Evolutionary conservation across 1,140 invertebrate genomes (phyloP), one percentile per base, ranked within the genome.

Genomic region (Phthorimaea operculella): DNA sequence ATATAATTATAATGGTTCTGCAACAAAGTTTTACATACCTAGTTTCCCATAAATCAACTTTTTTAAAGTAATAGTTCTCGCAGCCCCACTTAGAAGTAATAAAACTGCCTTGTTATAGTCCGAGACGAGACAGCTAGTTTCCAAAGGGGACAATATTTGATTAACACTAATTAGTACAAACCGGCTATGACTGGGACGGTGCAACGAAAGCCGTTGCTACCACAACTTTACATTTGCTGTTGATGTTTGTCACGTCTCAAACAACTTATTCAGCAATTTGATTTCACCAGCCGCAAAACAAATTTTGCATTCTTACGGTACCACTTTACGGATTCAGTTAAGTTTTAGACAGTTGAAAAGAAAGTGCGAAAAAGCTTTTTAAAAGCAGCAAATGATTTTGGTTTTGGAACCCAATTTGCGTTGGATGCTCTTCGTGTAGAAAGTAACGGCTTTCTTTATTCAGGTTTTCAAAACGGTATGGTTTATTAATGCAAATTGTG

Each of bases 141-240:
- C 6, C 59, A 72, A 74, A 70, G 72, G 69, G 69, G 76, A 74
- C 68, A 68, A 66, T 82, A 78, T 84, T 84, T 82, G 77, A 79
- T 84, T 84, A 84, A 81, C 80, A 82, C 77, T 82, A 84, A 82
- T 84, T 84, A 82, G 70, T 67, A 56, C 62, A 64, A 72, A 79
- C 79, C 70, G 74, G 76, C 68, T 70, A 60, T 66, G 55, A 67
- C 63, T 68, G 62, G 34, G 50, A 58, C 59, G 54, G 62, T 56
- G 63, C 60, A 70, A 71, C 66, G 74, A 76, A 72, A 74, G 63
- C 68, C 55, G 45, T 51, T 45, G 42, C 16, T 45, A 49, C 51
- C 33, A 42, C 49, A 55, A 47, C 16, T 18, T 15, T 54, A 21
- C 53, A 55, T 58, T 57, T 45, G 0, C 18, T 8, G 4, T 39